Base-by-base conservation (phyloP, 1,140 invertebrate genomes). In the Heliconius hewitsoni region DNA sequence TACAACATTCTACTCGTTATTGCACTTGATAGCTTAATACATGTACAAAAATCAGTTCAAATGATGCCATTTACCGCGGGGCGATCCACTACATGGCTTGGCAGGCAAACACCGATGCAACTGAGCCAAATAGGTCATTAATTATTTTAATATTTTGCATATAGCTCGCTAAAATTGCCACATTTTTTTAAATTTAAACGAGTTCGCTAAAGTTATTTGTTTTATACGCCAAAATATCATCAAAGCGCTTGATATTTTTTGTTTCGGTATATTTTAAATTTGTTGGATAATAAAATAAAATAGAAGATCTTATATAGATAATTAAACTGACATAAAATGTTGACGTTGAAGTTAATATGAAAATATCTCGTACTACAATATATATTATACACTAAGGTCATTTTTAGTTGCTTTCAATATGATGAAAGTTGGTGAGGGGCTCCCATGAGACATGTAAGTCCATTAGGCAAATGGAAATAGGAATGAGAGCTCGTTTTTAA, bases 401-500 rank as follows among this genome's bases (percentile, higher is more conserved):
- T 76, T 76, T 76, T 39, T 66, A 66, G 37, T 76, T 89, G 91
- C 90, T 92, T 93, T 93, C 91, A 93, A 89, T 91, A 84, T 93
- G 91, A 93, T 93, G 92, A 93, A 93, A 93, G 91, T 80, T 75
- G 86, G 46, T 89, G 82, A 86, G 85, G 80, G 82, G 86, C 87
- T 93, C 92, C 91, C 91, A 83, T 74, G 90, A 89, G 92, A 86
- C 90, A 85, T 91, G 91, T 92, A 91, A 90, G 90, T 91, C 89
- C 92, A 94, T 94, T 94, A 93, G 87, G 89, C 89, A 94, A 94
- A 94, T 94, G 92, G 91, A 83, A 77, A 71, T 75, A 87, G 89
- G 87, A 92, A 91, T 90, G 89, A 88, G 89, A 88, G 85, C 87
- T 89, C 91, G 87, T 91, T 94, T 93, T 94, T 93, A 94, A 93